Conservation (phyloP, 64 coral and sea anemone genomes). For the Montipora efflorescens region DNA sequence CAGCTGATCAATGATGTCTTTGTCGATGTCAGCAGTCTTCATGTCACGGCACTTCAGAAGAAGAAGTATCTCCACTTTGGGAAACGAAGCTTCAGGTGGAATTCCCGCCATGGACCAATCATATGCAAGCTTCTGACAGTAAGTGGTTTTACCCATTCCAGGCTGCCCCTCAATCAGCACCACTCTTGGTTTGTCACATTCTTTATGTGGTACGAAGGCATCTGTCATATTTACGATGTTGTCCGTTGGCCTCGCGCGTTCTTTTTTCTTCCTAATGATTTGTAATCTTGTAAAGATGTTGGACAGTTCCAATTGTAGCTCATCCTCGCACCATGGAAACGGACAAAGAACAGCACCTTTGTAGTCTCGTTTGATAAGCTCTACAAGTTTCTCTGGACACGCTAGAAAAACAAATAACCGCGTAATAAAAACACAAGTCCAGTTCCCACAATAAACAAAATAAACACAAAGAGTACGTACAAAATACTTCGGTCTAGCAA, state of each 20-base stretch:
- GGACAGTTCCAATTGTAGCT: no score
- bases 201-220: slow-evolving; percentile 19
- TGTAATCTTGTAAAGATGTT: slow-evolving; percentile 20
- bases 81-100: slow-evolving; percentile 1
- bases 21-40: neutral
- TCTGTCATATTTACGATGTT: slow-evolving; percentile 3
- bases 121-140: slow-evolving; percentile 41
- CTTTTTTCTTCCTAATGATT: slow-evolving; percentile 14
- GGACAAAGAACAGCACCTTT: neutral
- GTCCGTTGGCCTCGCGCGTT: neutral
- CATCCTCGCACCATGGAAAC: no score
- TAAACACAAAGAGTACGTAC: no score
- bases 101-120: slow-evolving; percentile 44
- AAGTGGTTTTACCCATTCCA: slow-evolving; percentile 34
- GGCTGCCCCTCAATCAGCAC: slow-evolving; percentile 46
- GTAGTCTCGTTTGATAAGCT: neutral
- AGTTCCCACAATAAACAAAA: no score
- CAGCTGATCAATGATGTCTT: no score
- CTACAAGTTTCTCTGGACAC: neutral
- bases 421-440: no score
- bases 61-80: slow-evolving; percentile 29
- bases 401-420: neutral
- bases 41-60: slow-evolving; percentile 58
- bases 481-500: no score
- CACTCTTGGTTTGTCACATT: slow-evolving; percentile 32